phyloP scores from a whole-genome alignment of 2,113 vertebrate genomes.

The Coturnix japonica region DNA sequence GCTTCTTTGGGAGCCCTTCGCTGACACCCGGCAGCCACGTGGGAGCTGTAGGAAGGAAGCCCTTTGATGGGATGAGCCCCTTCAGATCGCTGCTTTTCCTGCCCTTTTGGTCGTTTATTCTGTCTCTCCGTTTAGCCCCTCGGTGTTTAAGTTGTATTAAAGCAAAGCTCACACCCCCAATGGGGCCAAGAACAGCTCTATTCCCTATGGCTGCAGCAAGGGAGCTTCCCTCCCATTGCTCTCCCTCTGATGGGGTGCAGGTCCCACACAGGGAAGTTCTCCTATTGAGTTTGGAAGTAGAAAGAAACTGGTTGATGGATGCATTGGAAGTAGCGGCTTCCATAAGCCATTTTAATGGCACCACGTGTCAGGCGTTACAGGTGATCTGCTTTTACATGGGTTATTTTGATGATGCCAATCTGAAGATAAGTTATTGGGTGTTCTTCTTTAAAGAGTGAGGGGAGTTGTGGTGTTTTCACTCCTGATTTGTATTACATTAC shows the following conservation, averaged over 20 bases:
- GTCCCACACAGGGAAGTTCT: neutral
- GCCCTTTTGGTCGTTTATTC: neutral
- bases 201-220: fast-evolving
- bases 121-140: fast-evolving
- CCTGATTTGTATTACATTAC: fast-evolving
- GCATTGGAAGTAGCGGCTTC: neutral
- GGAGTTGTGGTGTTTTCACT: neutral
- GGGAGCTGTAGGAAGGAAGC: neutral
- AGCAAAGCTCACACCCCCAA: fast-evolving
- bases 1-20: fast-evolving
- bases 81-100: fast-evolving
- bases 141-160: fast-evolving
- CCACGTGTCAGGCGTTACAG: neutral
- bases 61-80: fast-evolving
- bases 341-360: neutral
- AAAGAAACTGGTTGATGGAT: neutral
- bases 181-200: fast-evolving
- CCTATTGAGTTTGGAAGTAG: fast-evolving
- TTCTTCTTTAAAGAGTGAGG: neutral
- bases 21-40: too few relatives aligned
- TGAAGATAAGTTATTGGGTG: neutral
- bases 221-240: neutral
- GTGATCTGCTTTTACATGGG: neutral
- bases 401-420: neutral
- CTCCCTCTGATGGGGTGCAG: neutral